Conservation (phyloP, 1,140 invertebrate species). For the Camponotus pennsylvanicus region DNA sequence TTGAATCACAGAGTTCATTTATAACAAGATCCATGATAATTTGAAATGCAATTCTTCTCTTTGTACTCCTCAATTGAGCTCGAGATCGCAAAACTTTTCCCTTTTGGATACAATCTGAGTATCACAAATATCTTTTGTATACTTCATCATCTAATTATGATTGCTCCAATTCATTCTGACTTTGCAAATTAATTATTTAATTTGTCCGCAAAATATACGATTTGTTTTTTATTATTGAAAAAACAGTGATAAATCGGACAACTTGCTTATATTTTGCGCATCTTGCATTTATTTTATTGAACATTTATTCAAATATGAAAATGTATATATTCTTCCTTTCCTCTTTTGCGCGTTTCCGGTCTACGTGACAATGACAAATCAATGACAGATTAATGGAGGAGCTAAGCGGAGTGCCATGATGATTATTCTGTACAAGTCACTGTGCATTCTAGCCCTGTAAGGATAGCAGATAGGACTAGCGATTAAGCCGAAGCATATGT, state of each 20-base stretch:
- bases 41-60: not conserved
- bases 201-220: not conserved
- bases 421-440: conserved; percentile 83
- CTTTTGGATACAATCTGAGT: not conserved
- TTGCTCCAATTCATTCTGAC: not conserved
- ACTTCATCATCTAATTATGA: conserved; percentile 2
- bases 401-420: conserved; percentile 63
- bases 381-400: conserved; percentile 64
- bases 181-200: not conserved
- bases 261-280: not conserved
- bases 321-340: conserved; percentile 32
- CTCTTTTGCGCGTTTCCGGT: conserved; percentile 42
- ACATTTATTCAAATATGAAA: conserved; percentile 7
- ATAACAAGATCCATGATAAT: not conserved
- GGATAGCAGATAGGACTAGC: conserved; percentile 81
- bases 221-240: not conserved
- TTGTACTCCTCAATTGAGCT: not conserved
- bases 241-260: not conserved
- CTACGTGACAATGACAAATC: conserved; percentile 72
- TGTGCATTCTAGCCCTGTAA: conserved; percentile 83
- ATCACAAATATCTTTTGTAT: not conserved
- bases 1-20: conserved; percentile 24
- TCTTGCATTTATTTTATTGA: not conserved
- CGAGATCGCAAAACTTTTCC: not conserved
- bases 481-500: conserved; percentile 81